These are phyloP conservation scores for Acleris emargana DNA, from an alignment of 2,888 invertebrate genomes.

Conservation along the genomic window DNA sequence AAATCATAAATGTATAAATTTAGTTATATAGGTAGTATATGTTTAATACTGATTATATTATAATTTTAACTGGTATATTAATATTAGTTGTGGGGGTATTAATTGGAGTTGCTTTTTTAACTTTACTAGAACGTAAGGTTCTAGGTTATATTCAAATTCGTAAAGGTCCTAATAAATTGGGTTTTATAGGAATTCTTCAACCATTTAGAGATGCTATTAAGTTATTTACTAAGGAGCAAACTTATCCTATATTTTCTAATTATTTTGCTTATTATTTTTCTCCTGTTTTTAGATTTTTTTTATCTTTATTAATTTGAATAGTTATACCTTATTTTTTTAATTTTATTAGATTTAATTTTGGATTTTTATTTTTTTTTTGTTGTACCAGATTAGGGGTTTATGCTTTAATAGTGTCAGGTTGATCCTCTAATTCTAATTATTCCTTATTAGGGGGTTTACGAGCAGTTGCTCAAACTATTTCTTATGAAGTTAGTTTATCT, in stretches of 20 bases:
- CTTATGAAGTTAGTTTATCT: constrained; percentile 89
- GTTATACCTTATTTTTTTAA: constrained; percentile 83
- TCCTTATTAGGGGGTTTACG: constrained; percentile 87
- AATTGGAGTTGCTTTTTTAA: constrained; percentile 88
- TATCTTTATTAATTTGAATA: constrained; percentile 84
- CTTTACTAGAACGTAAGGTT: constrained; percentile 88
- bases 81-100: constrained; percentile 85
- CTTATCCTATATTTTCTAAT: constrained; percentile 83
- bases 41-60: constrained; percentile 70
- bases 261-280: constrained; percentile 85
- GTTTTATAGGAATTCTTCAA: constrained; percentile 85
- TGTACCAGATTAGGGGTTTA: constrained; percentile 86
- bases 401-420: constrained; percentile 85
- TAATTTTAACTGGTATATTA: constrained; percentile 69
- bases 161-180: constrained; percentile 89
- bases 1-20: constrained; percentile 84
- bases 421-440: constrained; percentile 90
- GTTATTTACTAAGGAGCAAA: constrained; percentile 87
- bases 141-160: constrained; percentile 89
- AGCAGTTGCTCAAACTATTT: constrained; percentile 88
- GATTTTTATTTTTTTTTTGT: constrained; percentile 86
- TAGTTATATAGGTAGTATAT: constrained; percentile 83
- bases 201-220: constrained; percentile 90
- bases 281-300: constrained; percentile 83
- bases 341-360: constrained; percentile 83